Conservation (phyloP, 2,797 vertebrate genomes). For the Cyprinella venusta region DNA sequence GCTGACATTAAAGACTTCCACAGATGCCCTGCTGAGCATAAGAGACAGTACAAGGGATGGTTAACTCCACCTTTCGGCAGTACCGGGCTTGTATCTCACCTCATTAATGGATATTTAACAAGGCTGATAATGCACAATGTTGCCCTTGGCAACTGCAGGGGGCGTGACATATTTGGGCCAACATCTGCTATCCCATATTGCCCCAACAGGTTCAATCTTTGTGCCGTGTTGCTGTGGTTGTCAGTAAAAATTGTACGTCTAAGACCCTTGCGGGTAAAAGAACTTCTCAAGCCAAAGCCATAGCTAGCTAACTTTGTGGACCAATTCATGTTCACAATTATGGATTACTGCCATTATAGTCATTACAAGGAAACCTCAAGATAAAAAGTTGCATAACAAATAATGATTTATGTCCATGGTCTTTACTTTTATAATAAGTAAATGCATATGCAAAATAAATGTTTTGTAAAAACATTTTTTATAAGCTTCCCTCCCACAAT, state of each 20-base stretch:
- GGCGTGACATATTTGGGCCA: conserved; percentile 73
- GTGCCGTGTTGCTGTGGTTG: not conserved
- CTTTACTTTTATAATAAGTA: not conserved
- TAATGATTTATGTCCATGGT: not conserved
- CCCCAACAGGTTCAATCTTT: conserved; percentile 3
- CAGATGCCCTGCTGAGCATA: conserved; percentile 34
- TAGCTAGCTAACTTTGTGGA: not conserved
- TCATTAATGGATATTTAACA: conserved; percentile 73
- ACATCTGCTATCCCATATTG: conserved; percentile 68
- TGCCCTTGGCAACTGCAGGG: conserved; percentile 69
- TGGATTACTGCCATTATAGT: not conserved
- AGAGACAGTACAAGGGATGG: conserved; percentile 50
- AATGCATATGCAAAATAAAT: not conserved
- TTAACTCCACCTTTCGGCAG: conserved; percentile 53
- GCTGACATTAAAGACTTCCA: conserved; percentile 53
- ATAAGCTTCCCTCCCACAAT: no score
- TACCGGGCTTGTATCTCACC: conserved; percentile 52
- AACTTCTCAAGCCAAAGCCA: not conserved
- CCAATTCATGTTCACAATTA: not conserved
- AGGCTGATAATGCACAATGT: conserved; percentile 69
- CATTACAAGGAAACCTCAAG: not conserved
- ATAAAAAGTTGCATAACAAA: not conserved
- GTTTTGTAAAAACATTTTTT: not conserved
- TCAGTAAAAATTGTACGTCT: not conserved
- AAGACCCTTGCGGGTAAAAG: not conserved